Evolutionary conservation across 1,140 invertebrate species (phyloP), one percentile per base, ranked within the genome.

Genomic region (Nasonia vitripennis): DNA sequence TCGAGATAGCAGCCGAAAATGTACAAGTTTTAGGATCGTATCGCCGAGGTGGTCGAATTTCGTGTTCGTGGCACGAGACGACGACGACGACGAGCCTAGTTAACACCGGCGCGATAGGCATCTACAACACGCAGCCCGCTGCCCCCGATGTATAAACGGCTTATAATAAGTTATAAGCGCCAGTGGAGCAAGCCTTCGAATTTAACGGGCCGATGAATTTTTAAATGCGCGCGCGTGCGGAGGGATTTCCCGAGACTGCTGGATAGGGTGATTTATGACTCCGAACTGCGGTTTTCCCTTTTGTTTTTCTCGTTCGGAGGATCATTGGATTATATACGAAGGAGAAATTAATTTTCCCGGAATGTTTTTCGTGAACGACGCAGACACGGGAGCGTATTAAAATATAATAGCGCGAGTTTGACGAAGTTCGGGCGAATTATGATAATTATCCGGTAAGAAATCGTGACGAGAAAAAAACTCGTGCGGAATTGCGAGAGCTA

Each of bases 111-210:
- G 14, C 51, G 88, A 89, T 89, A 89, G 81, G 34, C 74, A 89
- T 89, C 89, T 89, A 89, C 88, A 85, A 89, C 85, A 84, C 79
- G 68, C 70, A 23, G 78, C 78, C 87, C 88, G 83, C 67, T 87
- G 88, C 73, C 86, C 86, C 51, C 73, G 73, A 6, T 62, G 23
- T 70, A 78, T 70, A 78, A 78, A 37, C 83, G 41, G 23, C 70
- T 86, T 84, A 87, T 87, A 88, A 89, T 89, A 87, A 89, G 87
- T 89, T 87, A 88, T 88, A 88, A 89, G 85, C 87, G 85, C 85
- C 86, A 85, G 17, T 12, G 41, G 55, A 5, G 9, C 68, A 9
- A 6, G 77, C 77, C 41, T 45, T 31, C 70, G 23, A 70, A 70
- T 78, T 68, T 48, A 45, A 5, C 48, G 20, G 9, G 1, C 17